These are phyloP conservation scores for Scaptomyza parva DNA, from an alignment of 2,888 invertebrate genomes.

Conservation along the genomic window DNA sequence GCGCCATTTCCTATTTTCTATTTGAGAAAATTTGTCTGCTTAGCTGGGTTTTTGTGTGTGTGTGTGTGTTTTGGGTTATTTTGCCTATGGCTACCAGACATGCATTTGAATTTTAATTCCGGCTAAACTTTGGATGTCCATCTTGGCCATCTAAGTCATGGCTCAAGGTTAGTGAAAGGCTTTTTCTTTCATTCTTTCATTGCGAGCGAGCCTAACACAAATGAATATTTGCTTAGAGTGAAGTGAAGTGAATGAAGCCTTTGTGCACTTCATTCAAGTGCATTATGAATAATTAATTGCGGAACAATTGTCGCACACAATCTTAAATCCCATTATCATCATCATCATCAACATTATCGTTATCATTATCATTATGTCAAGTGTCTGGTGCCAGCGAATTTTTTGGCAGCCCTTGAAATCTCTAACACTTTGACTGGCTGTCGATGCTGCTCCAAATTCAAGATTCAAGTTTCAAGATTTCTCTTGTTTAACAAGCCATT, in stretches of 20 bases:
- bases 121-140: conserved; percentile 17
- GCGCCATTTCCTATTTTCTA: conserved; percentile 34
- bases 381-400: conserved; percentile 29
- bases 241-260: conserved; percentile 14
- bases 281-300: conserved; percentile 73
- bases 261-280: conserved; percentile 55
- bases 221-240: conserved; percentile 49
- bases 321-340: conserved; percentile 46
- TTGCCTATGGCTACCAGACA: conserved; percentile 67
- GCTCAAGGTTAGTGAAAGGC: conserved; percentile 64
- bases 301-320: conserved; percentile 58
- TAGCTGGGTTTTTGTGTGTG: conserved; percentile 26
- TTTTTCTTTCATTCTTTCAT: conserved; percentile 27
- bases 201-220: conserved; percentile 24
- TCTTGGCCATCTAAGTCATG: conserved; percentile 11
- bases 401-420: conserved; percentile 7
- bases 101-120: conserved; percentile 68
- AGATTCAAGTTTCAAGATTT: conserved; percentile 23
- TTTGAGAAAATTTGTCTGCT: conserved; percentile 19
- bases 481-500: conserved; percentile 41
- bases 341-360: conserved; percentile 37
- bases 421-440: conserved; percentile 24
- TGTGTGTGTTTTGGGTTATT: no score
- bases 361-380: conserved; percentile 60
- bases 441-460: conserved; percentile 3